Percentiles rank a stretch among this genome's conserved stretches.
Evolutionary conservation across 2,113 vertebrate genomes (phyloP).

Genomic region (Arenaria interpres): DNA sequence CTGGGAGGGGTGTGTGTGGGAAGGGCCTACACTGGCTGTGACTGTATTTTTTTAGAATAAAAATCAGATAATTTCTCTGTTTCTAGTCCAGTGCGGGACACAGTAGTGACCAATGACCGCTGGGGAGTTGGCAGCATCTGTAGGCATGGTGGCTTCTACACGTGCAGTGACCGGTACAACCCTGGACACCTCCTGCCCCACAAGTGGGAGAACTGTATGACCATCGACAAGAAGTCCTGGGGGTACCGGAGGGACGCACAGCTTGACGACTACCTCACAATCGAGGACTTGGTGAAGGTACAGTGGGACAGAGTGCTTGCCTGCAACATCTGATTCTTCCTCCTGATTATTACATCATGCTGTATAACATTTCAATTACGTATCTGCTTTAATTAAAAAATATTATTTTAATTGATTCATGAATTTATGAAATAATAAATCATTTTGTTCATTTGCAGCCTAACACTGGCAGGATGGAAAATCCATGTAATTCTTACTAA

Average conservation of each 20-base stretch:
- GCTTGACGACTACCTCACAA: slow-evolving; percentile 83
- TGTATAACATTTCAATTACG: fast-evolving
- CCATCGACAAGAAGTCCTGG: slow-evolving; percentile 89
- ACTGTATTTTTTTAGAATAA: fast-evolving
- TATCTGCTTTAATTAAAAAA: not conserved
- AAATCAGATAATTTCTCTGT: not conserved
- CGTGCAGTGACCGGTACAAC: slow-evolving; percentile 89
- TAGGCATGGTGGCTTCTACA: slow-evolving; percentile 90
- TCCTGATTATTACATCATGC: not conserved
- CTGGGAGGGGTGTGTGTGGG: not conserved
- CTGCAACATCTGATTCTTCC: not conserved
- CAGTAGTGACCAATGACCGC: slow-evolving; percentile 94
- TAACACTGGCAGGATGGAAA: not conserved
- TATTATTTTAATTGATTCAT: not conserved
- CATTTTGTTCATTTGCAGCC: not conserved
- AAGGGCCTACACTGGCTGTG: not conserved
- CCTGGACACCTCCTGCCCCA: slow-evolving; percentile 87
- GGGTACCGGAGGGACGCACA: slow-evolving; percentile 86
- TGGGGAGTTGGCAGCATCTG: slow-evolving; percentile 89
- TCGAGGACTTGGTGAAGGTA: slow-evolving; percentile 85
- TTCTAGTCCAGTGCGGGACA: slow-evolving; percentile 88
- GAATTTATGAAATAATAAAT: not conserved
- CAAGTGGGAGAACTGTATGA: slow-evolving; percentile 99
- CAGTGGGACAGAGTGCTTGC: not conserved
- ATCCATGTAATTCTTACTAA: not conserved